phyloP scores from a whole-genome alignment of 2,113 vertebrate genomes.

The Saguinus midas region DNA sequence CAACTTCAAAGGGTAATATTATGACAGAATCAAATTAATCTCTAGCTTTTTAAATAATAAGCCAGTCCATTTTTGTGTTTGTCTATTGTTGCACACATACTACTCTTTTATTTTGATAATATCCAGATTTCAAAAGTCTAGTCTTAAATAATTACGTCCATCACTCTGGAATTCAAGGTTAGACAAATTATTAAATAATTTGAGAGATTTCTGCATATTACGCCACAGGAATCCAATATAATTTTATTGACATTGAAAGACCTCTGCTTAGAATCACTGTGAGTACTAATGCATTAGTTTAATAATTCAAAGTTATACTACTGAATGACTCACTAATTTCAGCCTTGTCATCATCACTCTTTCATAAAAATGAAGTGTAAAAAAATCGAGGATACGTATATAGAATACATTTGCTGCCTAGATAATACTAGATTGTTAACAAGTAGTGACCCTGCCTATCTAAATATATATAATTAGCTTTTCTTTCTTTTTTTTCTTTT shows the following conservation, averaged over 20 bases:
- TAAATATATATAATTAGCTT: not conserved
- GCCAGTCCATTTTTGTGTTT: constrained; percentile 19
- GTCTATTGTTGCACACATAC: not conserved
- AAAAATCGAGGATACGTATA: not conserved
- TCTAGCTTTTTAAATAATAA: constrained; percentile 36
- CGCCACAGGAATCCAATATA: constrained; percentile 22
- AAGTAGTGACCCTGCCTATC: not conserved
- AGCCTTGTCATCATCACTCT: constrained; percentile 29
- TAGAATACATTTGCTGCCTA: constrained; percentile 27
- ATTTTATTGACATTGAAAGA: constrained; percentile 62
- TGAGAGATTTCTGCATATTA: constrained; percentile 45
- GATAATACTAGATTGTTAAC: not conserved
- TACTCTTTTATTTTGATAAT: not conserved
- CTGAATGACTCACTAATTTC: constrained; percentile 70
- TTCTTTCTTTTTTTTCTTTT: not conserved
- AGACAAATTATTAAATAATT: constrained; percentile 62
- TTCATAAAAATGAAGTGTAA: not conserved
- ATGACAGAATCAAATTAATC: constrained; percentile 56
- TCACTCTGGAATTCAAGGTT: constrained; percentile 65
- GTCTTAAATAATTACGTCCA: constrained; percentile 23
- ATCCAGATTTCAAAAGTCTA: constrained; percentile 1
- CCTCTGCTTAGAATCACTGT: constrained; percentile 35
- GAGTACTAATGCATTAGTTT: constrained; percentile 51
- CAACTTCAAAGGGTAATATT: constrained; percentile 1
- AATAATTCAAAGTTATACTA: constrained; percentile 70